phyloP scores from a whole-genome alignment of 92 coral and sea anemone species.

The Epizoanthus illoricatus region DNA sequence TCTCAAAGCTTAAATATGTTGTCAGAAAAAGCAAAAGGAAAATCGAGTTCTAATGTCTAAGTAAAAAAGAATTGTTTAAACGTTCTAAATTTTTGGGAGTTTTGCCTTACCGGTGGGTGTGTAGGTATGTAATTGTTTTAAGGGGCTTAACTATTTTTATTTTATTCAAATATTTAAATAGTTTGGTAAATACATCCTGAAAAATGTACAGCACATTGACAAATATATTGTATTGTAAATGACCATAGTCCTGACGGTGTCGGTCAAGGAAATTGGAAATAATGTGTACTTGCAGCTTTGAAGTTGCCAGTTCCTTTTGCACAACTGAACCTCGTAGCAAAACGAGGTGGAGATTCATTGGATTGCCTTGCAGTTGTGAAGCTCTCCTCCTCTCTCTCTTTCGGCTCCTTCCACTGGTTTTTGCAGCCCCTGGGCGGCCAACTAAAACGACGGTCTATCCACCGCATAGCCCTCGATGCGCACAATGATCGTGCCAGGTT shows the following conservation, averaged over 20 bases:
- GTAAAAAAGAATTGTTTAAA: constrained; percentile 1
- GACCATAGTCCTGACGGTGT: constrained; percentile 1
- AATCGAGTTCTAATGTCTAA: constrained; percentile 2
- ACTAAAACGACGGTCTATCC: constrained; percentile 17
- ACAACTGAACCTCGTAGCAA: constrained; percentile 5
- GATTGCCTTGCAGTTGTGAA: constrained; percentile 5
- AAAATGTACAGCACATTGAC: background rate
- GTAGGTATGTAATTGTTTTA: background rate
- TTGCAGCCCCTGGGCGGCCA: constrained; percentile 27
- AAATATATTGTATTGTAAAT: constrained; percentile 1
- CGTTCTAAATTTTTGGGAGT: constrained; percentile 1
- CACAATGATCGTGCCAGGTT: constrained; percentile 13
- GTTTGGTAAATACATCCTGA: constrained; percentile 3
- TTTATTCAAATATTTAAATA: background rate
- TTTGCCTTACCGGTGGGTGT: constrained; percentile 6
- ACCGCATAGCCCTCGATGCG: constrained; percentile 18
- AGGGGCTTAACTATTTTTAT: background rate
- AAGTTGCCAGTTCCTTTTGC: constrained; percentile 2
- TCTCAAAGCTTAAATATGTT: constrained; percentile 2
- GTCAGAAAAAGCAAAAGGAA: constrained; percentile 2
- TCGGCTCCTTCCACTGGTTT: constrained; percentile 10
- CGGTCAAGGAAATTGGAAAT: constrained; percentile 4
- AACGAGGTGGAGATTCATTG: constrained; percentile 5
- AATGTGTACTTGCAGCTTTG: constrained; percentile 4
- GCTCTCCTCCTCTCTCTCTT: background rate